phyloP scores from a whole-genome alignment of 1,140 invertebrate species.

The Lethocerus indicus region DNA sequence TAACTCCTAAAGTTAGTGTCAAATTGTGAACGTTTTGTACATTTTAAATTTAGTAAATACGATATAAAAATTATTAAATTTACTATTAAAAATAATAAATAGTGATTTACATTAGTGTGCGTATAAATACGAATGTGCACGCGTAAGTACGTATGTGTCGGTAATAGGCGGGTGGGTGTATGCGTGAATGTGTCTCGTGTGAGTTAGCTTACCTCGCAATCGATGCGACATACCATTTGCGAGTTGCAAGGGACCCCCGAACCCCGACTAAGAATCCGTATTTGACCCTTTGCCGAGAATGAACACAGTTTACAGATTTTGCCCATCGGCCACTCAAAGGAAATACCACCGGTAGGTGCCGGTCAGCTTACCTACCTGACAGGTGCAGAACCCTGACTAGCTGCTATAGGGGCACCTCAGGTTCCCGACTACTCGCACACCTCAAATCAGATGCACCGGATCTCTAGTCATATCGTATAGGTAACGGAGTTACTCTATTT shows the following conservation, averaged over 20 bases:
- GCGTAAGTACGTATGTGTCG: slow-evolving; percentile 5
- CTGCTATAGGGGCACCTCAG: too few species aligned
- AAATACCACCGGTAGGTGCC: too few species aligned
- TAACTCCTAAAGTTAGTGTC: slow-evolving; percentile 17
- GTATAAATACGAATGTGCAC: background rate
- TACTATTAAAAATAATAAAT: slow-evolving; percentile 15
- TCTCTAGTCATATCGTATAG: slow-evolving; percentile 2
- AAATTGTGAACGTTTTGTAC: slow-evolving; percentile 19
- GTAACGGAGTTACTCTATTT: slow-evolving; percentile 12
- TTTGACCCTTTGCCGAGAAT: slow-evolving; percentile 9
- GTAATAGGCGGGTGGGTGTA: slow-evolving; percentile 3
- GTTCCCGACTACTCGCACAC: too few species aligned
- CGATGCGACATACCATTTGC: slow-evolving; percentile 8
- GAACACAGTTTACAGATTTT: slow-evolving; percentile 21
- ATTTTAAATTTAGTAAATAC: slow-evolving; percentile 17
- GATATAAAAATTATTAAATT: slow-evolving; percentile 18
- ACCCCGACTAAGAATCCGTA: slow-evolving; percentile 1
- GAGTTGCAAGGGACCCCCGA: slow-evolving; percentile 12
- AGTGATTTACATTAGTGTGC: slow-evolving; percentile 9
- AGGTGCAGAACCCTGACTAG: too few species aligned
- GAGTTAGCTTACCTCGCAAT: slow-evolving; percentile 11
- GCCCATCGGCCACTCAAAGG: slow-evolving; percentile 1
- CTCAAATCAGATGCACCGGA: too few species aligned
- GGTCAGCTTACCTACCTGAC: background rate
- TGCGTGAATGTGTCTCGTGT: slow-evolving; percentile 6